Evolutionary conservation across 2,113 vertebrate species (phyloP), one percentile per base, ranked within the genome.

Genomic region (Choloepus hoffmanni): DNA sequence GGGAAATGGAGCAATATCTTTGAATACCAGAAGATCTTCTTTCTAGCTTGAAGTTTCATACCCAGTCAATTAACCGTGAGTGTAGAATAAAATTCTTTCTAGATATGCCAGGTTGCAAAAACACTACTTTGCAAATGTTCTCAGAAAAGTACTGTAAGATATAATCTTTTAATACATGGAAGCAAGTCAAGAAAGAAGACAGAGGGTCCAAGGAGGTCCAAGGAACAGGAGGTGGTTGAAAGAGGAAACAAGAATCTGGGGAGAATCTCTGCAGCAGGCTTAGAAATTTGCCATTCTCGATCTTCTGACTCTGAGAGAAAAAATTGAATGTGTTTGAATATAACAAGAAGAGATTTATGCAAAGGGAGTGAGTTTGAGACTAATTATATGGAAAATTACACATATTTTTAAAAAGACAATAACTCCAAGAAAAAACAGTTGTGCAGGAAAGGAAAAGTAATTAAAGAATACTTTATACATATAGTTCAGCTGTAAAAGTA

Each of bases 91-190:
- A 90, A 81, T 78, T 85, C 45, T 90, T 93, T 77, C 90, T 74
- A 74, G 48, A 74, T 7, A 90, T 28, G 24, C 67, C 90, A 93
- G 55, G 1, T 83, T 91, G 77, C 83, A 68, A 88, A 85, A 94
- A 63, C 13, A 91, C 55, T 72, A 91, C 68, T 83, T 83, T 72
- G 55, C 33, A 94, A 70, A 78, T 36, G 40, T 83, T 53, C 36
- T 77, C 62, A 55, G 62, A 88, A 93, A 96, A 84, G 14, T 62
- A 94, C 68, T 53, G 79, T 15, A 86, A 83, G n/a, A 60, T 53
- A 65, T 1, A 43, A 33, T 82, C 36, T 79, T 58, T 53, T 48
- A 53, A 36, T 36, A 70, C 19, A 62, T 78, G 26, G 43, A 7
- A 40, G 24, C 19, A 78, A 91, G 87, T 77, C n/a, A 77, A 77